Evolutionary conservation across 2,113 vertebrate genomes (phyloP), one percentile per base, ranked within the genome.

Genomic region (Sorex araneus): DNA sequence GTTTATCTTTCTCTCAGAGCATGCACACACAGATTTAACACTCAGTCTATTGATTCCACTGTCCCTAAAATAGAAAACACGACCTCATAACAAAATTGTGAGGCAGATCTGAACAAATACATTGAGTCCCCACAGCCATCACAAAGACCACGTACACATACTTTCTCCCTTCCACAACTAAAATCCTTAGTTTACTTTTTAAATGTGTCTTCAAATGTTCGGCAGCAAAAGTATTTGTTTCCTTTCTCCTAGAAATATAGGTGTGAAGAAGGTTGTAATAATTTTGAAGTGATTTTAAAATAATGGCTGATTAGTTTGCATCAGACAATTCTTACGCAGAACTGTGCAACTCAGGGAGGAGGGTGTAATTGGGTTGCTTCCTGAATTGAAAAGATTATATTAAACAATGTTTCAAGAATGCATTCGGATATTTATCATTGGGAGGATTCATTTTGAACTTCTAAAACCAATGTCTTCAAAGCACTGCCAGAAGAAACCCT

Each of bases 301-400:
- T 74, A 92, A 86, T 74, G 70, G 64, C 54, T 74, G n/a, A 43
- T 28, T 87, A 43, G 47, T 75, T 69, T 34, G 19, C 36, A 67
- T 83, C 77, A 63, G 43, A 27, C 34, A 84, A 67, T 90, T 94
- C 69, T 66, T 78, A 10, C 69, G 60, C 57, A 79, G 73, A 79
- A 92, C 40, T 81, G 50, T n/a, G 57, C 36, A 32, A 40, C 16
- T 30, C 77, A 63, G 25, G 40, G 34, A 87, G 60, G 60, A 86
- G 11, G 87, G 34, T 27, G 87, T 27, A 60, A 60, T 10, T 83
- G 54, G 67, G 43, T 87, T 83, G 50, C 32, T 71, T 91, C 40
- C 27, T 81, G 73, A 70, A 67, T 75, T 90, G 30, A 94, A 66
- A 92, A 82, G 54, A 87, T 73, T 32, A 88, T 74, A 85, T 75